Evolutionary conservation across 2,888 invertebrate genomes (phyloP), one percentile per base, ranked within the genome.

Genomic region (Drosophila planitibia): DNA sequence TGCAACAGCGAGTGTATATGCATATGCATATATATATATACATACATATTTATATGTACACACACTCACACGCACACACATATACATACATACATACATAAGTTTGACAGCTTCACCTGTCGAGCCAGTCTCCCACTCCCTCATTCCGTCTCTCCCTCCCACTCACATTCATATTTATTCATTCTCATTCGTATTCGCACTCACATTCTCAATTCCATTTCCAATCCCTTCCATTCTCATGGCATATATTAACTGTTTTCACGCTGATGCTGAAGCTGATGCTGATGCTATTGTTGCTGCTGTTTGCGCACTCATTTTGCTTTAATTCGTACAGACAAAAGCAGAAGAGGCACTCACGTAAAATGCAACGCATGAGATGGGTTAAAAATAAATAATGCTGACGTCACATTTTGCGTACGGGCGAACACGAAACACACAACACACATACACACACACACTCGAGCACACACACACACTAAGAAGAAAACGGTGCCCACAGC

Each of bases 381-480:
- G 63, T 70, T 89, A 85, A 86, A 85, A 86, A 86, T 85, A 89
- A 82, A 87, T 76, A 84, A 65, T 70, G 85, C 76, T 89, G 89
- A 85, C 85, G 89, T 85, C 85, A 85, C 72, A 86, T 69, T 81
- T 71, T 81, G 89, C 87, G 85, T 81, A 78, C 51, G 54, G 64
- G 35, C 47, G 59, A 57, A 54, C 39, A 51, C 44, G 55, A 52
- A 52, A 32, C n/a, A 32, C 30, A 12, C 54, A 37, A 14, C 35
- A 54, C 33, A 25, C 7, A 22, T 28, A 4, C 28, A 25, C 9
- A 30, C 22, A 51, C 30, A 6, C 14, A 22, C 14, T 10, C 9
- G 30, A 4, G 19, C 9, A 30, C 22, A 33, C 16, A 16, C 33
- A 25, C 53, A 35, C 16, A 54, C 16, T 9, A 25, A 47, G 47